Percentiles rank a stretch among this genome's conserved stretches.
phyloP scores from a whole-genome alignment of 2,113 vertebrate genomes.

The Asarcornis scutulata region DNA sequence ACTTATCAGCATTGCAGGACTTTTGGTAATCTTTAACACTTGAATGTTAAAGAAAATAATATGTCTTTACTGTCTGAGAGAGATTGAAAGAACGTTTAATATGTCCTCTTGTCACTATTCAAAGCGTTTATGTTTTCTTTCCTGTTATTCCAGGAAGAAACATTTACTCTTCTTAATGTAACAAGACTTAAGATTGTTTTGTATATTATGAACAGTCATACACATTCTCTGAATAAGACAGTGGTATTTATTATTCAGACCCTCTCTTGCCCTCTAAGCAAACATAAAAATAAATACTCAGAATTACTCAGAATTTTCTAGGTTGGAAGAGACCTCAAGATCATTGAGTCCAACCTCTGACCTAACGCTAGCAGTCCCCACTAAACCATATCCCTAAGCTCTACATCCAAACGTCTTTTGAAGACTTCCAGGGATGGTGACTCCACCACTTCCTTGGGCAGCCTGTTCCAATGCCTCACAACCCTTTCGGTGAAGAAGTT shows the following conservation, averaged over 20 bases:
- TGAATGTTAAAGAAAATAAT: background rate
- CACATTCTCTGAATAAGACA: background rate
- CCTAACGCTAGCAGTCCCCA: no score
- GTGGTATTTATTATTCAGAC: background rate
- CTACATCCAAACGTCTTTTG: no score
- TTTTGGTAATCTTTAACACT: background rate
- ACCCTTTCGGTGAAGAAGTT: no score
- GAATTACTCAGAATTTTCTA: no score
- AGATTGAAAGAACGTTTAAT: background rate
- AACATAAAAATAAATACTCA: background rate
- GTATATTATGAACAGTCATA: background rate
- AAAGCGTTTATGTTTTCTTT: background rate
- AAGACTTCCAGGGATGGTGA: no score
- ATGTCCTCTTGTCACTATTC: background rate
- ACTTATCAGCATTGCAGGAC: background rate
- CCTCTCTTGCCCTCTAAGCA: background rate
- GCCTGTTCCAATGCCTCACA: no score
- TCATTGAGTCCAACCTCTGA: no score
- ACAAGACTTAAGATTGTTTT: background rate
- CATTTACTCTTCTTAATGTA: background rate
- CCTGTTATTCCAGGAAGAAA: background rate
- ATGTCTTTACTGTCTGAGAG: background rate
- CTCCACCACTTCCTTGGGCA: no score
- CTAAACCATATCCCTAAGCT: no score
- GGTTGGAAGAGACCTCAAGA: no score